Conservation (phyloP, 2,888 invertebrate genomes). For the Diarsia dahlii region DNA sequence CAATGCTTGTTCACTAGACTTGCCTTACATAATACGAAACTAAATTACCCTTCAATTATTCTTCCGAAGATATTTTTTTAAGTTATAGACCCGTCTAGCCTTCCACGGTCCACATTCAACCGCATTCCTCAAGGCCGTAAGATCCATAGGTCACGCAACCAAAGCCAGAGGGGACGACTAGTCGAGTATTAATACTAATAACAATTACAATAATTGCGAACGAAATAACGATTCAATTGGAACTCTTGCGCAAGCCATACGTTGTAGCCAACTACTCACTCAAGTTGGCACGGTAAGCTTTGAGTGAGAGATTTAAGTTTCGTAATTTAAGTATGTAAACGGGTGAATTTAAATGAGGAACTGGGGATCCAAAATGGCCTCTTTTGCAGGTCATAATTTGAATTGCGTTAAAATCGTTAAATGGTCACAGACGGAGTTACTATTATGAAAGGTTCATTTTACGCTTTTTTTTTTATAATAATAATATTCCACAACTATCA, state of each 20-base stretch:
- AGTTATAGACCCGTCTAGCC: background rate
- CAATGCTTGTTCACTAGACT: too few relatives aligned
- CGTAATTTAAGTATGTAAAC: slow-evolving; percentile 35
- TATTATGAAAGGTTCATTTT: too few relatives aligned
- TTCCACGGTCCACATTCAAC: background rate
- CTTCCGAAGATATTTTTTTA: too few relatives aligned
- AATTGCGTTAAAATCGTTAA: too few relatives aligned
- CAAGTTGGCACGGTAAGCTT: slow-evolving; percentile 31
- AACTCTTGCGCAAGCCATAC: slow-evolving; percentile 53
- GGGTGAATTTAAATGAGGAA: slow-evolving; percentile 28
- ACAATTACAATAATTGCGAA: slow-evolving; percentile 66
- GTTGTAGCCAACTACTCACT: slow-evolving; percentile 48
- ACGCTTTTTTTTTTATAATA: too few relatives aligned
- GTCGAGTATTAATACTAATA: slow-evolving; percentile 58
- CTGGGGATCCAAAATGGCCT: background rate
- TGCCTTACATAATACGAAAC: too few relatives aligned
- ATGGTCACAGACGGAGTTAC: too few relatives aligned
- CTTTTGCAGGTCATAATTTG: too few relatives aligned
- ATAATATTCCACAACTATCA: too few relatives aligned
- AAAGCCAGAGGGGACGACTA: slow-evolving; percentile 56
- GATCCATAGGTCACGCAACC: slow-evolving; percentile 55
- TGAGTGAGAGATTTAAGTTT: slow-evolving; percentile 32
- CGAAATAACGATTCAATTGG: slow-evolving; percentile 61
- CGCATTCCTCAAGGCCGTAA: slow-evolving; percentile 27
- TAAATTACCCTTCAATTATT: too few relatives aligned